Base-by-base conservation (phyloP, 2,113 vertebrate genomes). In the Macquaria ambigua region DNA sequence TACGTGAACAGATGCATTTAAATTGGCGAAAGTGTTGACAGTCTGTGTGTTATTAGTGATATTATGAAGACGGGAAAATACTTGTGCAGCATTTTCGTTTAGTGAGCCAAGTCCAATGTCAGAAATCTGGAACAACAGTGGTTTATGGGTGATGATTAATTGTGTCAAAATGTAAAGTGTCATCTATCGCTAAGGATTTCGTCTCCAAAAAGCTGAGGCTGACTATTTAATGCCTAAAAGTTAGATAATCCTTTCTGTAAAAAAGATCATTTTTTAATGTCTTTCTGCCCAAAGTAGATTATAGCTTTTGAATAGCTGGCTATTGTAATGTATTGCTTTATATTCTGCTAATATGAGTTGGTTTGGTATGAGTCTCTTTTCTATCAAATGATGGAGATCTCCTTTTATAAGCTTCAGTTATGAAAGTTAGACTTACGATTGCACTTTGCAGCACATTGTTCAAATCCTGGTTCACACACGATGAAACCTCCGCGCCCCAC, bases 81-180 rank as follows among this genome's bases (percentile, higher is more conserved):
- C 41, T 0, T 0, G 0, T 0, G 12, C 28, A 28, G 87, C 79
- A 43, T 91, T 88, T 2, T 25, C 0, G 8, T 58, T 0, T 6
- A 91, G 0, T 0, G 0, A 0, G 14, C 95, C 96, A n/a, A 79
- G 81, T 85, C 96, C 96, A 79, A 9, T 92, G 61, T 79, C n/a
- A 37, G 87, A 28, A 8, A 63, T 69, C 96, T 96, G 92, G 61
- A 88, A 81, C 18, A 50, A 76, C 18, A 93, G 9, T 31, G 48
- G 67, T 28, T 25, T 1, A 74, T 53, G 3, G 2, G 6, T 48
- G 16, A 37, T 23, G 7, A 66, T 56, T 64, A 21, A 61, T 8
- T 59, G 23, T 16, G 20, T 34, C 7, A 41, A 16, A 66, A 14
- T 58, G n/a, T 34, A n/a, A 21, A 41, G 12, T 5, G 3, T 53